These are phyloP conservation scores for Camelus dromedarius DNA, from an alignment of 2,113 vertebrate genomes.

Conservation along the genomic window DNA sequence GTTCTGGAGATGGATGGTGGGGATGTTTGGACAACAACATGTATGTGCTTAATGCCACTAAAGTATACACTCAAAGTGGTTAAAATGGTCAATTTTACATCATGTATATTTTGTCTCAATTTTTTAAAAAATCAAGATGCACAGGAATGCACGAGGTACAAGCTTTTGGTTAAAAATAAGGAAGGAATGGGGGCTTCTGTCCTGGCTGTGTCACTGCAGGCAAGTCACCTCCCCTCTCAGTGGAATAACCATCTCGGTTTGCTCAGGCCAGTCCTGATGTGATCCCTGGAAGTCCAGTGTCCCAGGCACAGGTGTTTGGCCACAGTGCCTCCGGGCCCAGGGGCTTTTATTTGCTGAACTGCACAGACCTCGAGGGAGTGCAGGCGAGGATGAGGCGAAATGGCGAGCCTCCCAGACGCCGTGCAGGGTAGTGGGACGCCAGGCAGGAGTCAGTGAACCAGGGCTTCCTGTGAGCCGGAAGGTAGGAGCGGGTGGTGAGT, in stretches of 20 bases:
- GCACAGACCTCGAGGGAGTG: rapidly evolving
- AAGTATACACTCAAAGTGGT: background rate
- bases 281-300: background rate
- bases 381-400: background rate
- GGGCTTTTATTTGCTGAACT: background rate
- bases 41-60: background rate
- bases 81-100: background rate
- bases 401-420: background rate
- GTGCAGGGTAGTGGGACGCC: background rate
- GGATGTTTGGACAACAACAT: background rate
- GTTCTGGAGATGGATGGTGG: background rate
- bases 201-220: background rate
- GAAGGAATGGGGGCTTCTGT: background rate
- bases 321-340: background rate
- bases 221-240: background rate
- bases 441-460: background rate
- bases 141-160: background rate
- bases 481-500: background rate
- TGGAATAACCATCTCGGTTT: too few species aligned
- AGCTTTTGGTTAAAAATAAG: background rate
- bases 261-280: background rate
- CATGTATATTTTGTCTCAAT: background rate
- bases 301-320: background rate
- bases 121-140: background rate
- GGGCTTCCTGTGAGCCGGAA: background rate